Percentiles rank a stretch among this genome's conserved stretches.
These are phyloP conservation scores for Petaurus breviceps DNA, from an alignment of 2,113 vertebrate genomes.

Conservation along the genomic window DNA sequence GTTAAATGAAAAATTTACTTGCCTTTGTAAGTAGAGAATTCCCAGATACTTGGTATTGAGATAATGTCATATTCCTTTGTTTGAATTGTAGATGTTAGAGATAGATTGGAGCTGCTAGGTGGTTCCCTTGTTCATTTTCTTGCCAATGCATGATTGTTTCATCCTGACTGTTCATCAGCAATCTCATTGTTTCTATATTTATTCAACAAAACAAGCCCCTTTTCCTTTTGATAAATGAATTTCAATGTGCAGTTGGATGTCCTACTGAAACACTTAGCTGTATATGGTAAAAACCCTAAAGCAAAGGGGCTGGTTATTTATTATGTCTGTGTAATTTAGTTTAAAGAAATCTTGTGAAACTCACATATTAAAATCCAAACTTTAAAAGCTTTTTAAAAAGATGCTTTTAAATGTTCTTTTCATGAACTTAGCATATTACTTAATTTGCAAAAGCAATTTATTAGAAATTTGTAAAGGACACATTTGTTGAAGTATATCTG, in stretches of 20 bases:
- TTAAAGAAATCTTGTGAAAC: not conserved
- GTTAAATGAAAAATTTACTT: conserved; percentile 34
- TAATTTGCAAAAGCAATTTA: not conserved
- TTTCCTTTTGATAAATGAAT: conserved; percentile 38
- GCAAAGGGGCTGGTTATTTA: not conserved
- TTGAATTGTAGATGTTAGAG: conserved; percentile 25
- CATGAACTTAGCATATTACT: not conserved
- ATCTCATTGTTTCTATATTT: conserved; percentile 25
- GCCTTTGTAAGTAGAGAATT: conserved; percentile 44
- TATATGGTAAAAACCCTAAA: not conserved
- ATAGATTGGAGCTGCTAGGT: not conserved
- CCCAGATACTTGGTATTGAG: conserved; percentile 30
- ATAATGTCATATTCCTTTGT: not conserved
- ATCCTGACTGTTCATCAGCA: not conserved
- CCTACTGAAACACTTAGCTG: conserved; percentile 1
- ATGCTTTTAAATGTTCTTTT: not conserved
- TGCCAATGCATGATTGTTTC: conserved; percentile 34
- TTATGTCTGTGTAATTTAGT: not conserved
- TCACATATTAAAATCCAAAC: not conserved
- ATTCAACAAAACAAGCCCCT: conserved; percentile 19
- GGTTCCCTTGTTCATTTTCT: conserved; percentile 38
- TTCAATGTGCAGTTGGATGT: not conserved
- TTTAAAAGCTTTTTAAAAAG: not conserved
- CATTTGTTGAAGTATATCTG: not conserved
- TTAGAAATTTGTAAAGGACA: not conserved